Evolutionary conservation across 2,113 vertebrate species (phyloP).

Genomic region (Alces alces): DNA sequence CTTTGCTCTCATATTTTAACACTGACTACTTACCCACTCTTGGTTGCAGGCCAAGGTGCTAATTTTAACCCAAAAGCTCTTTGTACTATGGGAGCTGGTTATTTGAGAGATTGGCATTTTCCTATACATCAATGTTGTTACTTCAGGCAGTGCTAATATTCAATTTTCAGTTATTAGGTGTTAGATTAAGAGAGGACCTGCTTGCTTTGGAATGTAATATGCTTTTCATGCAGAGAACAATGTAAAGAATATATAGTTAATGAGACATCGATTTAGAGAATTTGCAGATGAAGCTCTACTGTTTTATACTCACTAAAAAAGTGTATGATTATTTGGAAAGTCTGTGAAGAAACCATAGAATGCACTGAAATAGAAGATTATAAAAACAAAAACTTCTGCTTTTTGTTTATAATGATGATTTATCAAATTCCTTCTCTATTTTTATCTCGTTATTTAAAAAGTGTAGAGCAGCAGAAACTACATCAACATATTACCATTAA

Average conservation of each 20-base stretch:
- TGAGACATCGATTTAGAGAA: conserved; percentile 3
- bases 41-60: not conserved
- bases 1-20: not conserved
- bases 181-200: not conserved
- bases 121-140: not conserved
- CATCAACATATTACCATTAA: conserved; percentile 14
- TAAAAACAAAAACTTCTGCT: not conserved
- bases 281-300: not conserved
- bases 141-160: not conserved
- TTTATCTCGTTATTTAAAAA: not conserved
- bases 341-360: not conserved
- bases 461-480: not conserved
- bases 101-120: not conserved
- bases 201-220: not conserved
- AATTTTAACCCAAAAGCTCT: not conserved
- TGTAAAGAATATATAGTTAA: not conserved
- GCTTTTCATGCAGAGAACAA: not conserved
- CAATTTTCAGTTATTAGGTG: not conserved
- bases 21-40: not conserved
- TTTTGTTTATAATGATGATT: conserved; percentile 25
- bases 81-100: not conserved
- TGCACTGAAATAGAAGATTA: not conserved
- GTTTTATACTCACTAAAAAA: not conserved
- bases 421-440: conserved; percentile 14
- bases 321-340: not conserved